Conservation (phyloP, 2,888 invertebrate species). For the Trissonchulus latispiculum region DNA sequence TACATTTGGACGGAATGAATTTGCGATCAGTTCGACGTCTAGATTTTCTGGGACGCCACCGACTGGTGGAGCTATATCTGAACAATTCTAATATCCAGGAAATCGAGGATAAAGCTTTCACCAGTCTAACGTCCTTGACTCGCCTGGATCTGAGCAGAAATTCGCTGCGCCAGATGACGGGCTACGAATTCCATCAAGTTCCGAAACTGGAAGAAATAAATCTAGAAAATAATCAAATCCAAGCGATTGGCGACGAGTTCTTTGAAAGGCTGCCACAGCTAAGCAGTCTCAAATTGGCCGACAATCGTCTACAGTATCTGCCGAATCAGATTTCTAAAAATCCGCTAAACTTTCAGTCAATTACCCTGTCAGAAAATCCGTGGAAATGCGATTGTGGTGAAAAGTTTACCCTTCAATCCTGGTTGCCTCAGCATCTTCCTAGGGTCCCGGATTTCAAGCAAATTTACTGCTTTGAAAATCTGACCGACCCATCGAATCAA, state of each 20-base stretch:
- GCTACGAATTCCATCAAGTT: conserved; percentile 33
- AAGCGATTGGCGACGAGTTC: conserved; percentile 26
- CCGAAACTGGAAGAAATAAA: conserved; percentile 30
- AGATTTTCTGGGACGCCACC: conserved; percentile 59
- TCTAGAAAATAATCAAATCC: conserved; percentile 32
- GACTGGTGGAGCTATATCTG: conserved; percentile 33
- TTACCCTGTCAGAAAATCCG: conserved; percentile 36
- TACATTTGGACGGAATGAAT: conserved; percentile 73
- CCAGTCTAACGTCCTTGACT: conserved; percentile 33
- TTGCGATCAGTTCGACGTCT: conserved; percentile 65
- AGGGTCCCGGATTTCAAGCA: not conserved
- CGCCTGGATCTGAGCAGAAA: conserved; percentile 37
- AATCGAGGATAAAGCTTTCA: conserved; percentile 38
- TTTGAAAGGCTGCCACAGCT: conserved; percentile 33
- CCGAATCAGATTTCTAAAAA: not conserved
- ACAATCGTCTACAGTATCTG: conserved; percentile 30
- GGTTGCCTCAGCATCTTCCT: conserved; percentile 14
- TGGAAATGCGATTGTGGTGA: conserved; percentile 40
- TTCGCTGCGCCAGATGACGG: conserved; percentile 29
- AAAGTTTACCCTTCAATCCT: conserved; percentile 15
- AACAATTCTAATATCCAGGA: conserved; percentile 32
- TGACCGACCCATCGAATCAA: not conserved
- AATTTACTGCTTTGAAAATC: conserved; percentile 20
- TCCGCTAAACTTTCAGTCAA: not conserved
- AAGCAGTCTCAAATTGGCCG: conserved; percentile 31